Evolutionary conservation across 1,140 invertebrate genomes (phyloP), one percentile per base, ranked within the genome.

Genomic region (Dinothrombium tinctorium): DNA sequence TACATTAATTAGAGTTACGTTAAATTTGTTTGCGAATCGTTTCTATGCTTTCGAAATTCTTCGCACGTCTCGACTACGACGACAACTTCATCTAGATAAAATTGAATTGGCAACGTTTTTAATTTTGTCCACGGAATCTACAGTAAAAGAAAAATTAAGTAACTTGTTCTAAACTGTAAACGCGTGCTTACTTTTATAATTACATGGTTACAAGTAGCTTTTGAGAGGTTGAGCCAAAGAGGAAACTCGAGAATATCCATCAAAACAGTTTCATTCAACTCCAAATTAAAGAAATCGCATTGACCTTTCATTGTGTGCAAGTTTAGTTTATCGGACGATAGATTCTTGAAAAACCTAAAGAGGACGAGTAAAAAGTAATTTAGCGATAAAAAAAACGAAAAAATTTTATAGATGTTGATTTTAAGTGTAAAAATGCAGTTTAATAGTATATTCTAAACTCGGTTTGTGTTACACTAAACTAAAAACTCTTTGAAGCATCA

Each of bases 81-180:
- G 49, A 73, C 68, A 22, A 92, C 80, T 63, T 38, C 29, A 37
- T 38, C 84, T 47, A 96, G 65, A 52, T 87, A 87, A 69, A 92
- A 66, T 55, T 74, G 67, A 61, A 99, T 94, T 49, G 92, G 92
- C 54, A 89, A 78, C 58, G 73, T 89, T 63, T 92, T 95, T 32
- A 99, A 60, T 57, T 92, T 92, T 41, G 89, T 95, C 87, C 90
- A 98, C 59, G 84, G 84, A 59, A 98, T 87, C 56, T 86, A 67
- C 12, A 45, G n/a, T 22, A 40, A 23, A 14, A 25, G 37, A 36
- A 23, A 11, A 15, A 21, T 21, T 7, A 11, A n/a, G 23, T 17
- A n/a, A 22, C 15, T 22, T 21, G 6, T 29, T 29, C 33, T 9
- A 20, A 28, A 37, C 20, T 17, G 8, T 25, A 6, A 29, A 44